Evolutionary conservation across 2,888 invertebrate species (phyloP), one percentile per base, ranked within the genome.

Genomic region (Myopa tessellatipennis): DNA sequence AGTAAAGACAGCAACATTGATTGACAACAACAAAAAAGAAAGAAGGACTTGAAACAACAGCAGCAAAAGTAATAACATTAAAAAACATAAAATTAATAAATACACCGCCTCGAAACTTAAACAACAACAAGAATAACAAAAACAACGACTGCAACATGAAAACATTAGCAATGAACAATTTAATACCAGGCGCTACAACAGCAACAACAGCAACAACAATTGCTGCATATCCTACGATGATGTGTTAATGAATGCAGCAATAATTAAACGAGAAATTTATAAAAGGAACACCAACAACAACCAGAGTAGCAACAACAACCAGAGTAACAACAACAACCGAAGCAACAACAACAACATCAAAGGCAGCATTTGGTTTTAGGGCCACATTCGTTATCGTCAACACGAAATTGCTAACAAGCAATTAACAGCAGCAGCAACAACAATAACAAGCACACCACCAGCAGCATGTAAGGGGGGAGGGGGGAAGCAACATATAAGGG

Each of bases 241-340:
- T 38, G 65, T 65, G 65, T 65, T 65, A 65, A 65, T 65, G 65
- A 65, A 38, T 65, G 38, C 65, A 65, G 36, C 65, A 65, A 61
- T 26, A 61, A 45, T 45, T 45, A 45, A 45, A 45, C 26, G 26
- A 58, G 18, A 58, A 58, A n/a, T 18, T n/a, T 12, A 16, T n/a
- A 58, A 16, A 6, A 58, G 4, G 4, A 58, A 12, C 58, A 58
- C n/a, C 58, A 58, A 58, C 58, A n/a, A 58, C 8, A n/a, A 58
- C 16, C 14, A 14, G 8, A 52, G 52, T 18, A 58, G 26, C 10
- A 63, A 63, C 61, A 63, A 26, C 12, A 5, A 16, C 7, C 2
- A 63, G 7, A 58, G 58, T 18, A 16, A 16, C 58, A 58, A 58
- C 58, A n/a, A 58, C 8, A n/a, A 58, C 16, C 14, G 55, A n/a